Evolutionary conservation across 2,888 invertebrate genomes (phyloP).

Genomic region (Baccha elongata): DNA sequence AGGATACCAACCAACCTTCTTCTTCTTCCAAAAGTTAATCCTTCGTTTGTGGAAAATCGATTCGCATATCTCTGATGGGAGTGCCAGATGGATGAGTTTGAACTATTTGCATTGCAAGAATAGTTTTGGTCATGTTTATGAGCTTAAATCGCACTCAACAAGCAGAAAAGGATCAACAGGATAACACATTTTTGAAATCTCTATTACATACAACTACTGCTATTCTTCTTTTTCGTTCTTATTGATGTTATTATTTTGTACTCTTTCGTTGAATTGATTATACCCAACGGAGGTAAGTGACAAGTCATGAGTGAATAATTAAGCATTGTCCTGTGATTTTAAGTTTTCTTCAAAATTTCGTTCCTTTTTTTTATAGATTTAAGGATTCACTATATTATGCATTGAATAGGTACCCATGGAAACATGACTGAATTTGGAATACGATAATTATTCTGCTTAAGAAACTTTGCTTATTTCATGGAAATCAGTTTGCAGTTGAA

Average conservation of each 20-base stretch:
- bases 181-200: slow-evolving; percentile 32
- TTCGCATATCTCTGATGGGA: slow-evolving; percentile 9
- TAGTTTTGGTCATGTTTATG: slow-evolving; percentile 25
- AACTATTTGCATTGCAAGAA: slow-evolving; percentile 36
- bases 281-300: slow-evolving; percentile 55
- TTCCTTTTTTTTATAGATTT: too few species aligned
- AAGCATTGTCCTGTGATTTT: slow-evolving; percentile 64
- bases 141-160: slow-evolving; percentile 18
- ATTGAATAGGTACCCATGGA: too few species aligned
- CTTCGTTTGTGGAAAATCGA: slow-evolving; percentile 32
- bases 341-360: neutral
- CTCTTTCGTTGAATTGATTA: slow-evolving; percentile 54
- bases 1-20: neutral
- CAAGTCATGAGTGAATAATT: slow-evolving; percentile 72
- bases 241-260: neutral
- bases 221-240: neutral
- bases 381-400: too few species aligned
- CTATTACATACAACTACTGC: slow-evolving; percentile 12
- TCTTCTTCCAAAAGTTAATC: slow-evolving; percentile 2
- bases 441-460: too few species aligned
- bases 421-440: too few species aligned
- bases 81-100: slow-evolving; percentile 8
- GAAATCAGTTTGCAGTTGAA: too few species aligned
- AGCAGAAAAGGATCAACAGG: slow-evolving; percentile 55
- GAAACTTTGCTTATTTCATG: too few species aligned